Evolutionary conservation across 2,797 vertebrate genomes (phyloP), one percentile per base, ranked within the genome.

Genomic region (Champsocephalus gunnari): DNA sequence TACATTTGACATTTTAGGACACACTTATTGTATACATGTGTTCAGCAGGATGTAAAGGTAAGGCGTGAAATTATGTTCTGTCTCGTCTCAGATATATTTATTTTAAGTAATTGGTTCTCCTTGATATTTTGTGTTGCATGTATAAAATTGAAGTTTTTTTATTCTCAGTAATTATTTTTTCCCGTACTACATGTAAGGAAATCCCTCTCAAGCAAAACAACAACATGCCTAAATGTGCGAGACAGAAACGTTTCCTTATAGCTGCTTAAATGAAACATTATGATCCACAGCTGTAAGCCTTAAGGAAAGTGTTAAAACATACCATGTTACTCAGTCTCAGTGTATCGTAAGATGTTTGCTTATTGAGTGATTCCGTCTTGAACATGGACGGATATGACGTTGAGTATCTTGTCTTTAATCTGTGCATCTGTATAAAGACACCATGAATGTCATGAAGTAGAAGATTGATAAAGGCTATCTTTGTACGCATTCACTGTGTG

Each of bases 401-500:
- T 49, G 60, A 32, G 59, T 60, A 51, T 69, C 79, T 10, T 14
- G 75, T 75, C 50, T 74, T 68, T 9, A 58, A 56, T 66, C 9
- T 47, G 12, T 75, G 64, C 73, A 69, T 83, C 77, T 85, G 80
- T 82, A 77, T 6, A 62, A 47, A 82, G 78, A 87, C 79, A 70
- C 71, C 55, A 82, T 90, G 90, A 92, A 89, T 89, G 90, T 92
- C 75, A 65, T 83, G 50, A 57, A 64, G 60, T 78, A 62, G 66
- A 43, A 56, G 72, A 87, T 45, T 81, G 77, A 81, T 81, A 82
- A 85, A 86, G 71, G 49, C 44, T 48, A 44, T 79, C 61, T 73
- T 83, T 87, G 66, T 80, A 77, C 84, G 56, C 68, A 71, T 53
- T 76, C 17, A 51, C 45, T 50, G 77, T 81, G 66, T 86, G 73